A percentile compares a stretch with the other conserved stretches of the same genome.
phyloP scores from a whole-genome alignment of 2,888 invertebrate species.

The Callimorpha dominula region DNA sequence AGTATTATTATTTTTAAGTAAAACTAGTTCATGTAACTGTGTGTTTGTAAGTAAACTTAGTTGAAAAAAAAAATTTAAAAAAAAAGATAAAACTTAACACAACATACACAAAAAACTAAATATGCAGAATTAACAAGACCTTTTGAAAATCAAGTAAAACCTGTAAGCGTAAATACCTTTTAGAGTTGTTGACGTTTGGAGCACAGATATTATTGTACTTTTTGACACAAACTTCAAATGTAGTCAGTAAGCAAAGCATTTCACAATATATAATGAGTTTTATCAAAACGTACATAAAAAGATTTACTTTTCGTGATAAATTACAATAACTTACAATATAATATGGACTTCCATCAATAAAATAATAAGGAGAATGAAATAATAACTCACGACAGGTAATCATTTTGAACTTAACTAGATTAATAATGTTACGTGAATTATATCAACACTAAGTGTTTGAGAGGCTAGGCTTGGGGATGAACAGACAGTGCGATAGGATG shows the following conservation, averaged over 20 bases:
- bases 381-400: not conserved
- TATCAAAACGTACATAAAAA: too few relatives aligned
- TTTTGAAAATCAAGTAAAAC: not conserved
- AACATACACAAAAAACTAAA: too few relatives aligned
- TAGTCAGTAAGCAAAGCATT: not conserved
- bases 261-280: too few relatives aligned
- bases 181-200: not conserved
- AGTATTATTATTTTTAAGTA: not conserved
- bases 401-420: not conserved
- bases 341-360: not conserved
- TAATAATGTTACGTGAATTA: not conserved
- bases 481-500: not conserved
- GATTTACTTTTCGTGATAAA: not conserved
- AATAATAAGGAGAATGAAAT: not conserved
- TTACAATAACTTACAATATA: not conserved
- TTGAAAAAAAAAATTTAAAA: not conserved
- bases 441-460: not conserved
- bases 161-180: not conserved
- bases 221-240: slow-evolving; percentile 7
- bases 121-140: too few relatives aligned
- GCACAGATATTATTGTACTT: not conserved
- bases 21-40: not conserved
- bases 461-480: not conserved
- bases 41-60: not conserved
- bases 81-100: too few relatives aligned